These are phyloP conservation scores for Dryocosmus kuriphilus DNA, from an alignment of 2,888 invertebrate species.

Conservation along the genomic window DNA sequence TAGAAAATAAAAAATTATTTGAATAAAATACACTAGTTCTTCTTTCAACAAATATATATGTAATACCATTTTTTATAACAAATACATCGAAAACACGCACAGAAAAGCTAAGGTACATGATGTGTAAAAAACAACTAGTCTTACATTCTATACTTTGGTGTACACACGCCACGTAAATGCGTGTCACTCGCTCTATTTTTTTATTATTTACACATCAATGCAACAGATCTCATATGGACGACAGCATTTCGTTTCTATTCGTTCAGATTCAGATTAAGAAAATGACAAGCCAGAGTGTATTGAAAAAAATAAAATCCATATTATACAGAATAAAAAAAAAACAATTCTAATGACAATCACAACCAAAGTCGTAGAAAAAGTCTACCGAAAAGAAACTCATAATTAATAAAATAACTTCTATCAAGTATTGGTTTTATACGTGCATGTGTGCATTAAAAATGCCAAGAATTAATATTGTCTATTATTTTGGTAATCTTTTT, in stretches of 20 bases:
- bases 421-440: neutral
- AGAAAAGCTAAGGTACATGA: constrained; percentile 63
- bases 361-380: neutral
- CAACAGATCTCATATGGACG: constrained; percentile 35
- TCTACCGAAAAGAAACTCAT: neutral
- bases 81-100: constrained; percentile 71
- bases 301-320: neutral
- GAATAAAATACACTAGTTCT: neutral
- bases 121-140: constrained; percentile 69
- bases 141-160: constrained; percentile 61
- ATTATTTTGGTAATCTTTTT: neutral
- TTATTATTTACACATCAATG: constrained; percentile 47
- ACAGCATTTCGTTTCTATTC: constrained; percentile 9
- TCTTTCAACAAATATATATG: constrained; percentile 69
- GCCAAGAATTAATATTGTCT: neutral
- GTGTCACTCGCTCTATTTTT: constrained; percentile 42
- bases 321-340: neutral
- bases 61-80: constrained; percentile 68
- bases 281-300: neutral
- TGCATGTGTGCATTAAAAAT: neutral
- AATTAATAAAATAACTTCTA: neutral
- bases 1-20: neutral
- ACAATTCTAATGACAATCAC: neutral
- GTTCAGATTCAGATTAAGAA: neutral
- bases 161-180: constrained; percentile 43